These are phyloP conservation scores for Rhombomys opimus DNA, from an alignment of 2,113 vertebrate species.

Conservation along the genomic window DNA sequence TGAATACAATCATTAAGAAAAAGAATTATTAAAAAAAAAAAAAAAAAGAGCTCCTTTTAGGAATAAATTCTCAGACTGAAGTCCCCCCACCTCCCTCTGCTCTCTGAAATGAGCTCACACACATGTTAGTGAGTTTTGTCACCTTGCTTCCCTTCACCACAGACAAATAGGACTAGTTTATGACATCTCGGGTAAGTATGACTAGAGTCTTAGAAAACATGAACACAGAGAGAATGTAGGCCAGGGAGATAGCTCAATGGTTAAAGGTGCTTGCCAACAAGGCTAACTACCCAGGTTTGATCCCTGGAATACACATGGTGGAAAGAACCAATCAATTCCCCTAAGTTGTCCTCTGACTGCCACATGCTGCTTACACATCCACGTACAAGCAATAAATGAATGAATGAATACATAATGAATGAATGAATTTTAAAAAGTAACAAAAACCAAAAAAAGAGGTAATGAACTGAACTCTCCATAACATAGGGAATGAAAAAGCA, in stretches of 20 bases:
- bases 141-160: background rate
- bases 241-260: too few species aligned
- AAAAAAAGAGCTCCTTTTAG: background rate
- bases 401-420: background rate
- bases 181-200: background rate
- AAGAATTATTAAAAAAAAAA: background rate
- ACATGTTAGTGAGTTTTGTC: background rate
- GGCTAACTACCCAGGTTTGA: background rate
- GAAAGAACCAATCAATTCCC: background rate
- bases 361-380: background rate
- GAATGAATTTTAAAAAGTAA: background rate
- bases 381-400: background rate
- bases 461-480: background rate
- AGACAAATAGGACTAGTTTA: background rate
- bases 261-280: background rate
- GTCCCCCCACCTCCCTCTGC: background rate
- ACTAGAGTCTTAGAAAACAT: background rate
- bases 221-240: background rate
- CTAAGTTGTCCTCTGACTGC: background rate
- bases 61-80: background rate
- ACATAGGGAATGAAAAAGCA: background rate
- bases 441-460: background rate
- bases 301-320: background rate
- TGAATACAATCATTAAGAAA: background rate
- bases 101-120: background rate